These are phyloP conservation scores for Holothuria glaberrima DNA, from an alignment of 35 echinoderm and acorn worm genomes.

Conservation along the genomic window DNA sequence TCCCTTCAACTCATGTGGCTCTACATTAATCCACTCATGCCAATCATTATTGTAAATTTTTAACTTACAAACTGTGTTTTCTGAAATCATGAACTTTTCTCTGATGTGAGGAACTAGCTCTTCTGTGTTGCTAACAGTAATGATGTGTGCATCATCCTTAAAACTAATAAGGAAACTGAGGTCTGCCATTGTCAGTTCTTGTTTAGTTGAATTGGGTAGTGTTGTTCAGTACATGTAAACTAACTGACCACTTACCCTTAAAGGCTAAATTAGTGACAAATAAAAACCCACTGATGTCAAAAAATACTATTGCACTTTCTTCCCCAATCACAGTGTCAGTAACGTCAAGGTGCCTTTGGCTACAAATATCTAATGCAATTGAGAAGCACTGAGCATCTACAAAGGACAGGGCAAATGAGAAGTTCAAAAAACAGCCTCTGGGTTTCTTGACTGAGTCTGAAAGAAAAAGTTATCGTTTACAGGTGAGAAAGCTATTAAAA, in stretches of 20 bases:
- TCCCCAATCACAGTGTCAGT: background rate
- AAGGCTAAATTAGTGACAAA: background rate
- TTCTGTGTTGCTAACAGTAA: constrained; percentile 1
- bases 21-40: background rate
- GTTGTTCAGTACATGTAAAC: background rate
- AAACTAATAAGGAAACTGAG: constrained; percentile 15
- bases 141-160: background rate
- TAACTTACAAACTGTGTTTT: background rate
- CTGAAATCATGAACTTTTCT: constrained; percentile 7
- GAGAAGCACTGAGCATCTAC: background rate
- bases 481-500: background rate
- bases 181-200: background rate
- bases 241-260: background rate
- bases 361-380: background rate
- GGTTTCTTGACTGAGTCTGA: background rate
- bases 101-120: background rate
- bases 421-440: background rate
- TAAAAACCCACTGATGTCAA: background rate
- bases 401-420: background rate
- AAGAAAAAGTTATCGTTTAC: background rate
- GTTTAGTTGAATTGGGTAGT: background rate
- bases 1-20: background rate
- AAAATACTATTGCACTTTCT: background rate
- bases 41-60: background rate
- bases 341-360: background rate